Evolutionary conservation across 2,888 invertebrate genomes (phyloP).

Genomic region (Plagodis dolabraria): DNA sequence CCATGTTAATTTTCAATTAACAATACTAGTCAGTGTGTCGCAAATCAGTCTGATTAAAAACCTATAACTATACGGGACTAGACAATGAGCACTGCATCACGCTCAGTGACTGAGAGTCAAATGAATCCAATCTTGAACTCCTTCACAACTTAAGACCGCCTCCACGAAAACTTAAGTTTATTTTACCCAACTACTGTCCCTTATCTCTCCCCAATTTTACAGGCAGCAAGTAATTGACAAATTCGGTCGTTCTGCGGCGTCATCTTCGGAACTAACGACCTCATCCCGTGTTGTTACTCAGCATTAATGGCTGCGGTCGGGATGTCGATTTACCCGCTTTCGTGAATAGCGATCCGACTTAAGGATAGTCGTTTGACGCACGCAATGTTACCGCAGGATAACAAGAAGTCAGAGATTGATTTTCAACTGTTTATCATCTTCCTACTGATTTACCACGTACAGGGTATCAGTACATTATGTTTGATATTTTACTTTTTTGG

Average conservation of each 20-base stretch:
- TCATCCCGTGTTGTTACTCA: slow-evolving; percentile 19
- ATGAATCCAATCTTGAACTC: too few relatives aligned
- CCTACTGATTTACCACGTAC: too few relatives aligned
- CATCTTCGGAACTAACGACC: slow-evolving; percentile 22
- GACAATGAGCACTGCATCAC: too few relatives aligned
- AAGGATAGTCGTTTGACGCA: slow-evolving; percentile 20
- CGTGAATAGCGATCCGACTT: slow-evolving; percentile 12
- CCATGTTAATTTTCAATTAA: too few relatives aligned
- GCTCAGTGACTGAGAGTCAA: too few relatives aligned
- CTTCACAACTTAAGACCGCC: too few relatives aligned
- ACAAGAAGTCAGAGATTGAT: neutral
- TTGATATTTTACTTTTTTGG: too few relatives aligned
- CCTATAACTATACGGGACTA: too few relatives aligned
- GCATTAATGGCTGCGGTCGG: slow-evolving; percentile 18
- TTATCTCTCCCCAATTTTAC: neutral
- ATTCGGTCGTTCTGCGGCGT: slow-evolving; percentile 15
- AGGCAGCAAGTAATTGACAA: slow-evolving; percentile 15
- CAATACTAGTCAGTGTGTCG: too few relatives aligned
- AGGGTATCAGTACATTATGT: too few relatives aligned
- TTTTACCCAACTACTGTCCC: neutral
- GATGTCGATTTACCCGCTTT: slow-evolving; percentile 20
- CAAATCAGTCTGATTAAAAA: too few relatives aligned
- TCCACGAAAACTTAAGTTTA: neutral
- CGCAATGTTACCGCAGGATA: slow-evolving; percentile 12
- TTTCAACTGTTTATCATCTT: too few relatives aligned